Base-by-base conservation (phyloP, 1,140 invertebrate genomes). In the Hermetia illucens region DNA sequence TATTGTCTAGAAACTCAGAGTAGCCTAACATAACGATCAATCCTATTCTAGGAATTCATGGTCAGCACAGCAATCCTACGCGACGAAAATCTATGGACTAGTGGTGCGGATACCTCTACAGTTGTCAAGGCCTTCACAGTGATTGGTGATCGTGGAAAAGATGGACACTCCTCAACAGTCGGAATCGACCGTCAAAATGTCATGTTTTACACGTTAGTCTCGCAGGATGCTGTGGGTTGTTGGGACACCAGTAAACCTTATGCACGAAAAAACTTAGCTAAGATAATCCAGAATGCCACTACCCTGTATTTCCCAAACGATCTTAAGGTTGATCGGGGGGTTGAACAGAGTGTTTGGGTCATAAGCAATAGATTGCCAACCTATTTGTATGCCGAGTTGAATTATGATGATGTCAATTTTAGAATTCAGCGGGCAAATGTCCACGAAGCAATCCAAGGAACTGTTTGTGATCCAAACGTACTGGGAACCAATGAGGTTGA, bases 271-370 rank as follows among this genome's bases (percentile, higher is more conserved):
- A 77, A 77, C 49, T 58, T 72, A 24, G 72, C 72, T 1, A 62
- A 80, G 0, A 56, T 82, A 3, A 72, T 74, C 0, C 50, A 58
- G 4, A 71, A 73, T 44, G 63, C 64, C 2, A 59, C 66, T 5
- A 72, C 74, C 0, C 52, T 86, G 5, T 61, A 78, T 10, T 87
- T 85, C 49, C 81, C 82, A 0, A 85, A 87, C 47, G 82, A 87
- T 47, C 55, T 87, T 21, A 77, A 77, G 61, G 60, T 84, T 1
- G 82, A 85, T 46, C 66, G 75, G 24, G 77, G 78, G 31, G 48
- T 61, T 2, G 64, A 68, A 15, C 77, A 82, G 35, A 75, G 65
- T 40, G 65, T 85, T 4, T 87, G 81, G 82, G 59, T 83, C 0
- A 64, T 86, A 40, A 75, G 77, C 2, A 85, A 86, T 52, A 63